A percentile compares a stretch with the other conserved stretches of the same genome.
phyloP scores from a whole-genome alignment of 2,888 invertebrate genomes.

The Danaus chrysippus region DNA sequence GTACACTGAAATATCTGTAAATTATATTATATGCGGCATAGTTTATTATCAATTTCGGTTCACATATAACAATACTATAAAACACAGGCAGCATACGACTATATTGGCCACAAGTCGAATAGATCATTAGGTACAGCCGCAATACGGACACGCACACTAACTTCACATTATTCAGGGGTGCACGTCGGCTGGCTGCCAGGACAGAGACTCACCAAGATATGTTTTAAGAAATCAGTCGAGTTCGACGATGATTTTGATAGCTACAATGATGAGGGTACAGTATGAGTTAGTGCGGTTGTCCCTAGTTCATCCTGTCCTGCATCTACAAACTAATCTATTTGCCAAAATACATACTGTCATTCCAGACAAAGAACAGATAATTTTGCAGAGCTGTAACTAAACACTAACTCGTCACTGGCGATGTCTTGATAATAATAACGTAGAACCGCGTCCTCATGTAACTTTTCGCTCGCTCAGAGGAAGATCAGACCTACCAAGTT shows the following conservation, averaged over 20 bases:
- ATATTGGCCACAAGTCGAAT: too few species aligned
- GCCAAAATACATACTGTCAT: constrained; percentile 24
- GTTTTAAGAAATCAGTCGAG: constrained; percentile 72
- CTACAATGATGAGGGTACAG: constrained; percentile 73
- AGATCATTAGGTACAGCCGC: constrained; percentile 19
- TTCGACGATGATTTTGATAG: constrained; percentile 76
- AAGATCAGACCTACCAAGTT: constrained; percentile 96
- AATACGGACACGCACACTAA: constrained; percentile 46
- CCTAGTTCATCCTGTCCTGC: constrained; percentile 58
- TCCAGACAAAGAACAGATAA: constrained; percentile 26
- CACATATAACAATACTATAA: not conserved
- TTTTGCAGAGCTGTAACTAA: constrained; percentile 33
- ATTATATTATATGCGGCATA: not conserved
- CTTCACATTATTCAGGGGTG: constrained; percentile 69
- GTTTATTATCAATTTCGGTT: not conserved
- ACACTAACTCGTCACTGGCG: constrained; percentile 36
- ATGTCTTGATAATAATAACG: constrained; percentile 15
- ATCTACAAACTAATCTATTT: constrained; percentile 36
- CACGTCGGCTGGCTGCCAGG: constrained; percentile 76
- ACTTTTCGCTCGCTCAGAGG: constrained; percentile 77
- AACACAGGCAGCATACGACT: too few species aligned
- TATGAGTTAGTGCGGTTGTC: constrained; percentile 62
- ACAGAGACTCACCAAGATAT: constrained; percentile 75
- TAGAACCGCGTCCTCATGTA: constrained; percentile 49
- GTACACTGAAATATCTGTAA: not conserved